These are phyloP conservation scores for Synanthedon formicaeformis DNA, from an alignment of 2,888 invertebrate genomes.

Conservation along the genomic window DNA sequence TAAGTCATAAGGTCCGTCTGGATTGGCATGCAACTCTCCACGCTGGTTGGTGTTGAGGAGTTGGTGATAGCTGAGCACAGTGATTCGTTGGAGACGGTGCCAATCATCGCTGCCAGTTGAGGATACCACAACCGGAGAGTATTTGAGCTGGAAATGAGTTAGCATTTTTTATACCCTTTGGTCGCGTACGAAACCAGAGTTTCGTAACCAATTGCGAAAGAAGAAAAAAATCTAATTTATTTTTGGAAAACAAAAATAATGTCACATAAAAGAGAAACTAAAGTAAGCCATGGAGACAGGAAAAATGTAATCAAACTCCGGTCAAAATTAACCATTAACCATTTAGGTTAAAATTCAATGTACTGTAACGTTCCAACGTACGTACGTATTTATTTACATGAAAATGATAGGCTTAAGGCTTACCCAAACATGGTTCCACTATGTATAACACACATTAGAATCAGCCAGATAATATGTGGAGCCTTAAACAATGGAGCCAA, in stretches of 20 bases:
- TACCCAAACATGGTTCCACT: conserved; percentile 55
- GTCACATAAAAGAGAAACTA: conserved; percentile 4
- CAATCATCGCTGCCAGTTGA: conserved; percentile 82
- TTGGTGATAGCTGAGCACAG: conserved; percentile 53
- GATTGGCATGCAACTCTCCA: conserved; percentile 38
- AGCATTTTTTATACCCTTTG: background rate
- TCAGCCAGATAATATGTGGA: conserved; percentile 71
- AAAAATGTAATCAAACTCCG: no score
- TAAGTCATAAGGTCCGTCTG: conserved; percentile 74
- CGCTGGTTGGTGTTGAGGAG: conserved; percentile 10
- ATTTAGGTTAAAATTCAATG: no score
- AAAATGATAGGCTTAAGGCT: background rate
- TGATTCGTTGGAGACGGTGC: conserved; percentile 27
- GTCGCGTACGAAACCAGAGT: no score
- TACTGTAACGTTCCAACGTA: no score
- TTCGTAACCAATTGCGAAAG: no score
- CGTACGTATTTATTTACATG: no score
- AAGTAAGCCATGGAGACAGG: no score
- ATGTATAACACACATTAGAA: conserved; percentile 69
- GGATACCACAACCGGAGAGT: conserved; percentile 89
- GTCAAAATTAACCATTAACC: no score
- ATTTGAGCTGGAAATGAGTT: conserved; percentile 70
- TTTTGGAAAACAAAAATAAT: background rate
- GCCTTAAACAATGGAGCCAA: conserved; percentile 74
- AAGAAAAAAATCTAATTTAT: no score